These are phyloP conservation scores for Apodemia hepburni DNA, from an alignment of 2,888 invertebrate species.

Conservation along the genomic window DNA sequence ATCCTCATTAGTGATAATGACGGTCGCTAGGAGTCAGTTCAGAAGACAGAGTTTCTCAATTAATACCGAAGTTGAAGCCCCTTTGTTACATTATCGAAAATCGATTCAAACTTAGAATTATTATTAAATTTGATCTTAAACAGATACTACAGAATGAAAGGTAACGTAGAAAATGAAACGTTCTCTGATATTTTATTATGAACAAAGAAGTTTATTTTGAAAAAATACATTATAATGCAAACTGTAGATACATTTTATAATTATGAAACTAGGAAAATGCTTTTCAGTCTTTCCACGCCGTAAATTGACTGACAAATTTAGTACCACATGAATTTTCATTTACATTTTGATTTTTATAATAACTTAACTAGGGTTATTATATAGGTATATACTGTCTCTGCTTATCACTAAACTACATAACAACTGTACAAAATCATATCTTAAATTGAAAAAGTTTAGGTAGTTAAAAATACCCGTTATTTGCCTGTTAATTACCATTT, in stretches of 20 bases:
- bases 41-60: slow-evolving; percentile 61
- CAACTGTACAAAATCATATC: slow-evolving; percentile 49
- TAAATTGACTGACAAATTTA: slow-evolving; percentile 48
- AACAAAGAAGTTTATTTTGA: slow-evolving; percentile 59
- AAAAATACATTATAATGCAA: slow-evolving; percentile 57
- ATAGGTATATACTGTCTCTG: slow-evolving; percentile 23
- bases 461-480: slow-evolving; percentile 43
- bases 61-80: slow-evolving; percentile 47
- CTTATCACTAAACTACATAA: slow-evolving; percentile 52
- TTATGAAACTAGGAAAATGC: slow-evolving; percentile 42
- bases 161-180: slow-evolving; percentile 37
- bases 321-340: slow-evolving; percentile 16
- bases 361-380: slow-evolving; percentile 11
- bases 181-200: slow-evolving; percentile 61
- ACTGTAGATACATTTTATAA: slow-evolving; percentile 46
- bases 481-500: slow-evolving; percentile 32
- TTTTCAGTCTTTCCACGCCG: slow-evolving; percentile 60
- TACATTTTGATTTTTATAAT: slow-evolving; percentile 12
- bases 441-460: slow-evolving; percentile 30
- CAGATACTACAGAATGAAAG: slow-evolving; percentile 17
- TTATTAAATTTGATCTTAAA: slow-evolving; percentile 14
- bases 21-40: slow-evolving; percentile 51
- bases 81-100: slow-evolving; percentile 53
- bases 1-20: slow-evolving; percentile 63
- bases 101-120: slow-evolving; percentile 30